Evolutionary conservation across 1,140 invertebrate species (phyloP), one percentile per base, ranked within the genome.

Genomic region (Portunus trituberculatus): DNA sequence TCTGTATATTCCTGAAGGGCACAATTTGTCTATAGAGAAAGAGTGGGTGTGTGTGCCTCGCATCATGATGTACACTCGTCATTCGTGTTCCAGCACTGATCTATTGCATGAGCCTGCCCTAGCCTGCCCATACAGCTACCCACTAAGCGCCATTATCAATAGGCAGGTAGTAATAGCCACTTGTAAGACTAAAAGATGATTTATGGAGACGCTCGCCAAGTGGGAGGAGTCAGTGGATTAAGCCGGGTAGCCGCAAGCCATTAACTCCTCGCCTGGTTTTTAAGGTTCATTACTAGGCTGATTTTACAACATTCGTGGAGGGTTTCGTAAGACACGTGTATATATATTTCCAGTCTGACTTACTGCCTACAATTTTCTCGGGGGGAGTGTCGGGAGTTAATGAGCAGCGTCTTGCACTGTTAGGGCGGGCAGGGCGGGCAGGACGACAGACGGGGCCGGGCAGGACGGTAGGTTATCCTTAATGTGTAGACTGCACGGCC

Each of bases 141-240:
- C 67, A 76, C 67, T 76, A 76, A 76, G n/a, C 67, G 6, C 67
- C 67, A 76, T 76, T 76, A 76, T 76, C 52, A 76, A 76, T 76
- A n/a, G 67, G 67, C 67, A 76, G 67, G 67, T 76, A 76, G 67
- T 76, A 76, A 76, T 76, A 20, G 67, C 12, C 67, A 76, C 67
- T 20, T 76, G 20, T 25, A 76, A n/a, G 67, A 76, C 67, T 76
- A 16, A 76, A 76, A n/a, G 67, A 25, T 76, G 67, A 76, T 76
- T 76, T 76, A 76, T 76, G 67, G 67, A 76, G 67, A 76, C 67
- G 67, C 20, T 76, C 67, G 67, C 67, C 20, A n/a, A 76, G 67
- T 76, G 67, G 67, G 67, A 76, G 67, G 67, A 76, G 67, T 76
- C 16, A 8, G 6, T 25, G 67, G 20, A 76, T 76, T n/a, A 76